Evolutionary conservation across 2,888 invertebrate species (phyloP).

Genomic region (Uloborus plumipes): DNA sequence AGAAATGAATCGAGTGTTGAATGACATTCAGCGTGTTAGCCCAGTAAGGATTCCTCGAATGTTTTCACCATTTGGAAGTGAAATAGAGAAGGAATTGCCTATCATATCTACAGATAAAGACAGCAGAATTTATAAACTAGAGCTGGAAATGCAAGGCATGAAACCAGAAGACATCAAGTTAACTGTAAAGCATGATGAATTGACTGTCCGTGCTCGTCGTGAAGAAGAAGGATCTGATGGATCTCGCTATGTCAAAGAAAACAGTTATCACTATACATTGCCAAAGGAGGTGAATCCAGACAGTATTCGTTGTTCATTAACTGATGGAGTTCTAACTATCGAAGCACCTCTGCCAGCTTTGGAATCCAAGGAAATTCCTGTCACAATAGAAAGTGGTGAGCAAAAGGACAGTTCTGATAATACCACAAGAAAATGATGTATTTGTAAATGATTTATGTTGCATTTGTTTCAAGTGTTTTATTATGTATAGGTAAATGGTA

Average conservation of each 20-base stretch:
- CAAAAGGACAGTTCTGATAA: not conserved
- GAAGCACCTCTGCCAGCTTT: slow-evolving; percentile 62
- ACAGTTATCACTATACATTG: slow-evolving; percentile 54
- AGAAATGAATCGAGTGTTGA: slow-evolving; percentile 45
- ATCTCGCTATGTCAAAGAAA: slow-evolving; percentile 36
- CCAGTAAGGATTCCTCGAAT: slow-evolving; percentile 34
- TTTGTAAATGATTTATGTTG: not conserved
- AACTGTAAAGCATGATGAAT: slow-evolving; percentile 51
- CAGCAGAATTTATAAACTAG: slow-evolving; percentile 33
- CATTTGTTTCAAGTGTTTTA: no score
- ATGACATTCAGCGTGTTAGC: slow-evolving; percentile 28
- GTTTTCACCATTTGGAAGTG: slow-evolving; percentile 22
- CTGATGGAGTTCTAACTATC: slow-evolving; percentile 52
- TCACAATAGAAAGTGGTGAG: slow-evolving; percentile 36
- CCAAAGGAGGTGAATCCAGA: slow-evolving; percentile 64
- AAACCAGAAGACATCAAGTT: slow-evolving; percentile 64
- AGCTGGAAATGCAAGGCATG: slow-evolving; percentile 63
- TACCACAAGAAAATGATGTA: slow-evolving; percentile 20
- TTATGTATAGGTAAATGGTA: no score
- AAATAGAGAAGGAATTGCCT: slow-evolving; percentile 20
- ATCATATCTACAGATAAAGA: slow-evolving; percentile 45
- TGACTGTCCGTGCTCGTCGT: slow-evolving; percentile 59
- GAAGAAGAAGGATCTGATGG: slow-evolving; percentile 50
- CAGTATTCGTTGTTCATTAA: slow-evolving; percentile 50
- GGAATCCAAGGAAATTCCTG: slow-evolving; percentile 55